Base-by-base conservation (phyloP, 1,140 invertebrate genomes). In the Drosophila sucinea region DNA sequence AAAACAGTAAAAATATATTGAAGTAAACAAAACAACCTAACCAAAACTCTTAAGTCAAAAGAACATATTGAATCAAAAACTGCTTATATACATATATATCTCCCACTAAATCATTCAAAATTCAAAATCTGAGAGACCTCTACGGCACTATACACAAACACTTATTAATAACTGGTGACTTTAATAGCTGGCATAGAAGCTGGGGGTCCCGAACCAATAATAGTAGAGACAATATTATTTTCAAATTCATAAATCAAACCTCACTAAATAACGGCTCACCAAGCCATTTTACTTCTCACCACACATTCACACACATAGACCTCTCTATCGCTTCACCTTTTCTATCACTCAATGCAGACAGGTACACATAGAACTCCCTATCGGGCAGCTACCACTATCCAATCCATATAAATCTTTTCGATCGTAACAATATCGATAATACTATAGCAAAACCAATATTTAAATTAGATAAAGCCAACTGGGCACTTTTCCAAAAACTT, bases 71-170 rank as follows among this genome's bases (percentile, higher is more conserved):
- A 41, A 41, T 41, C n/a, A 41, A 41, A 41, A 41, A 40, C 38
- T 40, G 58, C 27, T 63, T 17, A 30, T 61, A 33, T 17, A 17
- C 60, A n/a, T 57, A 72, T 58, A 67, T 66, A 7, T 54, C 65
- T 17, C 58, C 60, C 25, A 38, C 35, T 38, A 38, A 38, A 38
- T 4, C 32, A 4, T 64, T 64, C 10, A 64, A 30, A 27, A 30
- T 68, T 0, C 51, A 61, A 69, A 64, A 56, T 55, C 61, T 68
- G 11, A 62, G 60, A 61, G 63, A 70, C 35, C 65, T 58, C 0
- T 70, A 44, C 11, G 11, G 61, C 10, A 67, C 1, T 41, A 3
- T 58, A 38, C 35, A 38, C 3, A 7, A 4, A 38, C 35, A 4
- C 35, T 38, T 61, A n/a, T 47, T 77, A 27, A 70, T 77, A 8